phyloP scores from a whole-genome alignment of 1,140 invertebrate genomes.

The Matsumurasca onukii region DNA sequence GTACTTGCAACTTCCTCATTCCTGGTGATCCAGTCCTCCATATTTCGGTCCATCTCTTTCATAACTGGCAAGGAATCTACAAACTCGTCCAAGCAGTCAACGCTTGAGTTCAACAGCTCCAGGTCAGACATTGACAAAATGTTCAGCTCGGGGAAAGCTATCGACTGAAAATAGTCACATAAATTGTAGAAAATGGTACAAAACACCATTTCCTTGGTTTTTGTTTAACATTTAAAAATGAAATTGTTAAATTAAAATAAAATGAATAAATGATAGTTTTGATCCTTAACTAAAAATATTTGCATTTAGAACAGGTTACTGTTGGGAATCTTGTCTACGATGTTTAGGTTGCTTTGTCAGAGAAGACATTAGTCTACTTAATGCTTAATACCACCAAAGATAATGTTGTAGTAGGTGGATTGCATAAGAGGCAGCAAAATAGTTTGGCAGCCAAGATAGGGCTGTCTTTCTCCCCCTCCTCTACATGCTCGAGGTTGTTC shows the following conservation, averaged over 20 bases:
- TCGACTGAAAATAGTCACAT: conserved; percentile 13
- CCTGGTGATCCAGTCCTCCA: conserved; percentile 68
- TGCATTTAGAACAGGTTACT: no score
- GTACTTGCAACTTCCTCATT: conserved; percentile 71
- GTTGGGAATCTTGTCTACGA: no score
- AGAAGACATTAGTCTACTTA: no score
- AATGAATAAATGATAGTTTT: no score
- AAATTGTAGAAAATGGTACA: background rate
- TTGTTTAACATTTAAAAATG: background rate
- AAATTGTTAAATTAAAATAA: background rate
- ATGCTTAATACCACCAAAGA: no score
- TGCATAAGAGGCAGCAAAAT: no score
- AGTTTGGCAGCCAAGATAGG: no score
- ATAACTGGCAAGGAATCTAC: conserved; percentile 59
- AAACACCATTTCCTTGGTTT: background rate
- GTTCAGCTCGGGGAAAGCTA: conserved; percentile 61
- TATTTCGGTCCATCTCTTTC: conserved; percentile 62
- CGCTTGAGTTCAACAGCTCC: conserved; percentile 62
- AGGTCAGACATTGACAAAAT: conserved; percentile 67
- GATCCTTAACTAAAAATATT: conserved; percentile 2
- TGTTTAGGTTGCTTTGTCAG: no score
- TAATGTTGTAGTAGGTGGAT: no score
- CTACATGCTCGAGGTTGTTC: no score
- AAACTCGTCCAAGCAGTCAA: conserved; percentile 68
- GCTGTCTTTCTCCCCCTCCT: no score